Evolutionary conservation across 2,888 invertebrate species (phyloP), one percentile per base, ranked within the genome.

Genomic region (Agonopterix alstromeriana): DNA sequence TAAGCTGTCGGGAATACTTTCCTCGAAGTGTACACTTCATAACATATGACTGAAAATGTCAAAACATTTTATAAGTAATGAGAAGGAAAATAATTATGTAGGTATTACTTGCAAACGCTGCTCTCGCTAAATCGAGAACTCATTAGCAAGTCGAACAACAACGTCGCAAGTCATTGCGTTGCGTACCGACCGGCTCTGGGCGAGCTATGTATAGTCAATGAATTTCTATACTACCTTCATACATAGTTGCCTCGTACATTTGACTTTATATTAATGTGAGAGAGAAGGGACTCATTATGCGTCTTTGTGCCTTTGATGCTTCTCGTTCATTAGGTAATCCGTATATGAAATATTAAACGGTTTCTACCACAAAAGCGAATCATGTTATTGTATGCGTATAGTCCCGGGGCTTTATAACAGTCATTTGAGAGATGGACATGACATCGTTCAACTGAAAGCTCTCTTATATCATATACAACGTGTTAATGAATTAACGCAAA

Each of bases 81-180:
- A 70, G 69, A 67, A 65, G 67, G 63, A 74, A 70, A 70, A 66
- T 66, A n/a, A n/a, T n/a, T n/a, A n/a, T n/a, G n/a, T n/a, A n/a
- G n/a, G 59, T 67, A 64, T 60, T 61, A 70, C 65, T 75, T 70
- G 64, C 65, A 69, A 71, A 72, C 61, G 61, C 60, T 63, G 59
- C 62, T 60, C 63, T 67, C 64, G 70, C 67, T 73, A 73, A 73
- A 79, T 79, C 73, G 73, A 75, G 75, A 80, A 78, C 79, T 81
- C 80, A 79, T 81, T 81, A 81, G 79, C 74, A 80, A 80, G 78
- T 79, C 74, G 73, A 80, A 80, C 78, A 79, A 77, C 73, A 73
- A 67, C 67, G 71, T 69, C 69, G 77, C 79, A 76, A 81, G 80
- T 81, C 79, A 80, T 78, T 67, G 70, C 67, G 66, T 60, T 54